Percentiles rank a stretch among this genome's conserved stretches.
Evolutionary conservation across 1,140 invertebrate genomes (phyloP).

Genomic region (Leguminivora glycinivorella): DNA sequence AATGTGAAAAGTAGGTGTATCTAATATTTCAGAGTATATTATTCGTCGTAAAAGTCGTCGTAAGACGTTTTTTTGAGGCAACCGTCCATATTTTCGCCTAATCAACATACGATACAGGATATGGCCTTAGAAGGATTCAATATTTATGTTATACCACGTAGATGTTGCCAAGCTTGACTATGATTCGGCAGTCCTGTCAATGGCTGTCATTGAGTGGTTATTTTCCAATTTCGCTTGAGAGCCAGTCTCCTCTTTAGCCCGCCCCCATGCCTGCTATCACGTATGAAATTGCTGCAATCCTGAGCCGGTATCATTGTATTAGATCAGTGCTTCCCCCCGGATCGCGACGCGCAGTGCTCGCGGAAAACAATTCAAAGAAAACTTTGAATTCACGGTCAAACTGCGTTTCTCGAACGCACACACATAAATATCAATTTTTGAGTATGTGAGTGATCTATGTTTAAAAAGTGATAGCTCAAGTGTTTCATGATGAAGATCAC

Average conservation of each 20-base stretch:
- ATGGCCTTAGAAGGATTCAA: no score
- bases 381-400: neutral
- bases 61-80: no score
- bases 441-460: neutral
- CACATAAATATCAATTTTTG: neutral
- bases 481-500: slow-evolving; percentile 59
- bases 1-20: no score
- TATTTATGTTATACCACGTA: neutral
- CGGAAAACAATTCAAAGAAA: slow-evolving; percentile 29
- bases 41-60: no score
- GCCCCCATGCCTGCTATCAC: slow-evolving; percentile 65
- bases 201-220: slow-evolving; percentile 44
- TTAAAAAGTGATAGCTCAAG: neutral
- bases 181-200: slow-evolving; percentile 29
- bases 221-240: slow-evolving; percentile 66
- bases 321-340: slow-evolving; percentile 53
- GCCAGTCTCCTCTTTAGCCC: slow-evolving; percentile 61
- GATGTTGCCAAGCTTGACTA: neutral
- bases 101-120: no score
- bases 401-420: neutral
- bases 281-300: slow-evolving; percentile 71
- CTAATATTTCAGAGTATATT: no score
- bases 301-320: slow-evolving; percentile 61
- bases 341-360: slow-evolving; percentile 44
- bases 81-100: no score